These are phyloP conservation scores for Tethya wilhelma DNA, from an alignment of 37 sponge, comb jelly and placozoan species.

Conservation along the genomic window DNA sequence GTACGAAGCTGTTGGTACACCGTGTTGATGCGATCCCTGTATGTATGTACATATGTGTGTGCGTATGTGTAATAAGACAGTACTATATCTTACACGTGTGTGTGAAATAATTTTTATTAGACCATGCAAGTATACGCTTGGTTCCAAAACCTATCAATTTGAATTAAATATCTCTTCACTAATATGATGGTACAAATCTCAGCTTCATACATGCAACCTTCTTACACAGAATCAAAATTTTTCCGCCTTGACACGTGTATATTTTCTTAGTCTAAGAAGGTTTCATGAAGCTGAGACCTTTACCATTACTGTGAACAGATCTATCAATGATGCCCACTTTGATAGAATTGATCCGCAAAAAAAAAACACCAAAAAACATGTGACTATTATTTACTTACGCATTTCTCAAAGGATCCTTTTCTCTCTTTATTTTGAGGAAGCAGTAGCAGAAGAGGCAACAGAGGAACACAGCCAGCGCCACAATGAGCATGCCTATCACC, in stretches of 20 bases:
- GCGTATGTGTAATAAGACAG: not conserved
- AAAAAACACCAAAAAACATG: not conserved
- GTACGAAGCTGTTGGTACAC: slow-evolving; percentile 7
- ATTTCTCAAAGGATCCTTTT: slow-evolving; percentile 30
- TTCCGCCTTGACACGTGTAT: no score
- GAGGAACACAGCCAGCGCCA: slow-evolving; percentile 33
- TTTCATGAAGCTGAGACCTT: no score
- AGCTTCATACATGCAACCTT: no score
- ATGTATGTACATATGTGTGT: not conserved
- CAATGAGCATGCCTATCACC: slow-evolving; percentile 33
- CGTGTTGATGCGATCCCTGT: slow-evolving; percentile 23
- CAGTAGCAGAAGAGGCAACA: slow-evolving; percentile 54
- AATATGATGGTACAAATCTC: no score
- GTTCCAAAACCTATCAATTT: no score
- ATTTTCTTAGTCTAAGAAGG: no score
- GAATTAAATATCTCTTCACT: no score
- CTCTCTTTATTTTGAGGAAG: slow-evolving; percentile 6
- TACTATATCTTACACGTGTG: not conserved
- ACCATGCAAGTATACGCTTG: no score
- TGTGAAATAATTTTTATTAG: no score
- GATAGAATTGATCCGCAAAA: not conserved
- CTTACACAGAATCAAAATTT: no score
- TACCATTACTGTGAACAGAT: no score
- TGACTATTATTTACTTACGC: slow-evolving; percentile 27
- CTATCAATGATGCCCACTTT: no score